phyloP scores from a whole-genome alignment of 2,888 invertebrate genomes.

The Papilio gigon region DNA sequence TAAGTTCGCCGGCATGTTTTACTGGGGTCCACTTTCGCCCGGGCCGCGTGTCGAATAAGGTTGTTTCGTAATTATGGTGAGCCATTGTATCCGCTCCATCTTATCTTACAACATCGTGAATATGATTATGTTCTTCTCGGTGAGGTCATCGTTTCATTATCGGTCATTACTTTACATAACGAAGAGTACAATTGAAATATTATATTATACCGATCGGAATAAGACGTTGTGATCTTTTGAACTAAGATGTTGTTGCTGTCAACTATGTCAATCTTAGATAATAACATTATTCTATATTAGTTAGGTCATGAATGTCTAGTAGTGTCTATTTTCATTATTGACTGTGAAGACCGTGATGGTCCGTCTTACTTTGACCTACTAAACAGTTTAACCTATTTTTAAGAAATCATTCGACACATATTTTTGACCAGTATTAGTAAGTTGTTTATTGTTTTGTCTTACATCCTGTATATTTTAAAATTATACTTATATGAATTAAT shows the following conservation, averaged over 20 bases:
- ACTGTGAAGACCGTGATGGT: too few relatives aligned
- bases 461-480: neutral
- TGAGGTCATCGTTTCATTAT: slow-evolving; percentile 65
- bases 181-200: slow-evolving; percentile 5
- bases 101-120: slow-evolving; percentile 76
- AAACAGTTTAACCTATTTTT: neutral
- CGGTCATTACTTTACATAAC: slow-evolving; percentile 11
- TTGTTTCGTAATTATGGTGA: slow-evolving; percentile 71
- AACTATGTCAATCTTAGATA: neutral
- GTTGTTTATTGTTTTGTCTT: neutral
- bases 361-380: too few relatives aligned
- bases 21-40: slow-evolving; percentile 76
- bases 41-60: slow-evolving; percentile 73
- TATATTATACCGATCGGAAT: slow-evolving; percentile 10
- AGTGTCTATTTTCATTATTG: too few relatives aligned
- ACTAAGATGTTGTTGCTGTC: neutral
- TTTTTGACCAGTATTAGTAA: neutral
- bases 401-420: neutral
- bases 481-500: neutral
- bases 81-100: slow-evolving; percentile 78
- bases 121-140: slow-evolving; percentile 77
- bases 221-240: neutral
- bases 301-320: too few relatives aligned
- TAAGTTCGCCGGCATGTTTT: slow-evolving; percentile 65
- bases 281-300: neutral